A percentile compares a stretch with the other conserved stretches of the same genome.
These are phyloP conservation scores for Hystrix brachyura DNA, from an alignment of 2,113 vertebrate species.

Conservation along the genomic window DNA sequence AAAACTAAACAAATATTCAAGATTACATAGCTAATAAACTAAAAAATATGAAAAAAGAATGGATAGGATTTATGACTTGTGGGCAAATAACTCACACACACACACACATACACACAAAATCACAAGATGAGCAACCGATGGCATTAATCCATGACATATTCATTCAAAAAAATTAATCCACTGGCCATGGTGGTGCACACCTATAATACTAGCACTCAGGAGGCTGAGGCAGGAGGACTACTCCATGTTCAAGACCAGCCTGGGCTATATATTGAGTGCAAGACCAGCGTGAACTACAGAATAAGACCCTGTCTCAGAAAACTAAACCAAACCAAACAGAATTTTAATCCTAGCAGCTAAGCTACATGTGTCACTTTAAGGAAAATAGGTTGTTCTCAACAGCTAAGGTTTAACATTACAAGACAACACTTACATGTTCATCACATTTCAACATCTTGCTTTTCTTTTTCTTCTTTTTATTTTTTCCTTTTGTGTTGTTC, in stretches of 20 bases:
- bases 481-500: conserved; percentile 93
- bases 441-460: conserved; percentile 91
- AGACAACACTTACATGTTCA: conserved; percentile 90
- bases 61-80: conserved; percentile 13
- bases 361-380: neutral
- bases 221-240: neutral
- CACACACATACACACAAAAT: neutral
- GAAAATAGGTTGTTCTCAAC: neutral
- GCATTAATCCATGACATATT: conserved; percentile 22
- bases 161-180: neutral
- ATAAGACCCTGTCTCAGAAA: neutral
- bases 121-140: neutral
- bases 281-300: neutral
- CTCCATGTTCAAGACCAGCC: neutral
- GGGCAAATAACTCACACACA: neutral
- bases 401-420: conserved; percentile 49
- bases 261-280: neutral
- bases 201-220: neutral
- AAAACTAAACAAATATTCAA: conserved; percentile 63
- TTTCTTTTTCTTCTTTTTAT: conserved; percentile 98
- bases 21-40: conserved; percentile 15
- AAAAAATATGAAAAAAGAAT: conserved; percentile 43
- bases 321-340: neutral
- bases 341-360: conserved; percentile 23
- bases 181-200: neutral